Evolutionary conservation across 2,113 vertebrate genomes (phyloP).

Genomic region (Steatornis caripensis): DNA sequence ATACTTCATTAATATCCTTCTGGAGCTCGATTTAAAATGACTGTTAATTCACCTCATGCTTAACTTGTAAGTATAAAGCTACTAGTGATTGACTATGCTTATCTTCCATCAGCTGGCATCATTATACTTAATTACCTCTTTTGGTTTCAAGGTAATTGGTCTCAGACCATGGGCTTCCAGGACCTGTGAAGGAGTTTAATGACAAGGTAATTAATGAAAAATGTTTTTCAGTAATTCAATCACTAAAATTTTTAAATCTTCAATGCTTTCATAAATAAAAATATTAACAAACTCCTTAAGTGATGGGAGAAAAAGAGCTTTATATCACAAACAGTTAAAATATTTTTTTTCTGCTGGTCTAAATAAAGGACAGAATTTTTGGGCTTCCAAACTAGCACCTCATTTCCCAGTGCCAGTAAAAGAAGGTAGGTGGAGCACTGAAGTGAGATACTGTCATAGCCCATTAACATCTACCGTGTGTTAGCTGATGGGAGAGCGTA

Average conservation of each 20-base stretch:
- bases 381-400: not conserved
- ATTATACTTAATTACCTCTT: slow-evolving; percentile 84
- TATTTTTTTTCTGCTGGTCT: not conserved
- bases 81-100: not conserved
- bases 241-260: not conserved
- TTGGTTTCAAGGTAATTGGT: slow-evolving; percentile 90
- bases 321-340: not conserved
- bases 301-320: not conserved
- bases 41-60: not conserved
- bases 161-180: slow-evolving; percentile 93
- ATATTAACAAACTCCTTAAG: not conserved
- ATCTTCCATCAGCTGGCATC: not conserved
- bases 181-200: slow-evolving; percentile 77
- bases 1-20: not conserved
- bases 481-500: not conserved
- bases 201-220: not conserved
- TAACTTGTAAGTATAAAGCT: not conserved
- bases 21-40: not conserved
- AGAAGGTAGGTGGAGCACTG: not conserved
- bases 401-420: not conserved
- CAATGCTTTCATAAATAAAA: not conserved
- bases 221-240: not conserved
- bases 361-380: not conserved
- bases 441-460: not conserved
- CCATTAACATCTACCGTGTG: not conserved